Conservation (phyloP, 2,797 vertebrate species). For the Eulemur rubriventer region DNA sequence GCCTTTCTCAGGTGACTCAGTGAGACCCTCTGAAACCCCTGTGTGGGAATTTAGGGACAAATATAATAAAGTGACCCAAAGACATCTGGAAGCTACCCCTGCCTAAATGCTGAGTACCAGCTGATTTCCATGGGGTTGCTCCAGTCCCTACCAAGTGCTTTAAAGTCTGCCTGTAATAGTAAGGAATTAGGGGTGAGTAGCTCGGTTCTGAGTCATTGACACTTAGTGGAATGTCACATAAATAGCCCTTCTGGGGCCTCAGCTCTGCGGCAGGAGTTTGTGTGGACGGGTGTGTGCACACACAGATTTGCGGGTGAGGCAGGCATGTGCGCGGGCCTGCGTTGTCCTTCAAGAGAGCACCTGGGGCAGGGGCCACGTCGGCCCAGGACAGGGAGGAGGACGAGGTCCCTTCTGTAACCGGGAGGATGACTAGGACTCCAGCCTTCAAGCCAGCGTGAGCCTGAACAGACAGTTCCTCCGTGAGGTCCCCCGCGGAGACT, state of each 20-base stretch:
- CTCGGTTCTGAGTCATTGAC: rapidly evolving
- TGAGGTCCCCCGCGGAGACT: rapidly evolving
- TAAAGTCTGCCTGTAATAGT: rapidly evolving
- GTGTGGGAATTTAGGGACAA: rapidly evolving
- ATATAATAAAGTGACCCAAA: rapidly evolving
- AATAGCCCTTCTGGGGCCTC: neutral
- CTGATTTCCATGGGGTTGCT: rapidly evolving
- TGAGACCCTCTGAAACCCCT: rapidly evolving
- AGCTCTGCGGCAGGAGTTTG: neutral
- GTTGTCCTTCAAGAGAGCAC: rapidly evolving
- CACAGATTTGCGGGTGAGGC: rapidly evolving
- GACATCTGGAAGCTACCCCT: rapidly evolving
- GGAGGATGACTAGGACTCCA: rapidly evolving
- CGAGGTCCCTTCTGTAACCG: rapidly evolving
- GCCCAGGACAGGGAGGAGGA: neutral
- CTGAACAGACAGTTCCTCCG: rapidly evolving
- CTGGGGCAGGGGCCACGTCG: neutral
- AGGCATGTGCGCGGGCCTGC: rapidly evolving
- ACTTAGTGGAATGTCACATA: too few relatives aligned
- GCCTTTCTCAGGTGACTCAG: neutral
- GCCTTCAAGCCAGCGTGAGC: rapidly evolving
- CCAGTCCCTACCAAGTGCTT: rapidly evolving
- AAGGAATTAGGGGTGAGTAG: rapidly evolving
- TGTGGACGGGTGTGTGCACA: neutral
- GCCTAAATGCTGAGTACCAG: rapidly evolving